These are phyloP conservation scores for Netelia inedita DNA, from an alignment of 2,888 invertebrate genomes.

Conservation along the genomic window DNA sequence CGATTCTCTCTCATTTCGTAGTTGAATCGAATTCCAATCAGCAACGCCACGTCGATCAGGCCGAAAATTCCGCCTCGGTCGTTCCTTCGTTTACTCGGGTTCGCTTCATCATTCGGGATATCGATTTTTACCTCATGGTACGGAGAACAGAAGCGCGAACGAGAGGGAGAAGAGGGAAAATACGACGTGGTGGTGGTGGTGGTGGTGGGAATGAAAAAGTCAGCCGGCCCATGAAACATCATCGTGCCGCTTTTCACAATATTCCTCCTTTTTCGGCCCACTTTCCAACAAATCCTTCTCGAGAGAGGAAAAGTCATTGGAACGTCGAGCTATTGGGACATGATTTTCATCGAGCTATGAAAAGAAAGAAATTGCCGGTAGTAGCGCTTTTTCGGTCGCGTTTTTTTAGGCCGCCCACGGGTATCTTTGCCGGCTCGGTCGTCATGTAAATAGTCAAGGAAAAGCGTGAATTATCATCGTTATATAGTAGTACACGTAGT, in stretches of 20 bases:
- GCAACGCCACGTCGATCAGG: slow-evolving; percentile 1
- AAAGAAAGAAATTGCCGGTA: too few species aligned
- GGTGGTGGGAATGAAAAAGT: slow-evolving; percentile 53
- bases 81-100: slow-evolving; percentile 1
- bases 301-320: too few species aligned
- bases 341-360: too few species aligned
- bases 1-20: neutral
- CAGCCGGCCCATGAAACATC: slow-evolving; percentile 1
- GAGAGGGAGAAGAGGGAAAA: slow-evolving; percentile 26
- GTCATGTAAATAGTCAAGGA: too few species aligned
- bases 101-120: slow-evolving; percentile 43
- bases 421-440: too few species aligned
- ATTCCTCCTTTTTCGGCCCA: neutral
- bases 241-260: neutral
- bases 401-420: too few species aligned
- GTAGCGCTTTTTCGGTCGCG: too few species aligned
- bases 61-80: slow-evolving; percentile 14
- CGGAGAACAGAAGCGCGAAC: slow-evolving; percentile 23
- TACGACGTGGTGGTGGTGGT: slow-evolving; percentile 43
- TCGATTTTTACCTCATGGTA: slow-evolving; percentile 48
- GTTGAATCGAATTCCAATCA: slow-evolving; percentile 50
- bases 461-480: neutral
- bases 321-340: too few species aligned
- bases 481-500: neutral
- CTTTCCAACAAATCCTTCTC: neutral